Percentiles rank a stretch among this genome's conserved stretches.
These are phyloP conservation scores for Notechis scutatus DNA, from an alignment of 2,113 vertebrate genomes.

Conservation along the genomic window DNA sequence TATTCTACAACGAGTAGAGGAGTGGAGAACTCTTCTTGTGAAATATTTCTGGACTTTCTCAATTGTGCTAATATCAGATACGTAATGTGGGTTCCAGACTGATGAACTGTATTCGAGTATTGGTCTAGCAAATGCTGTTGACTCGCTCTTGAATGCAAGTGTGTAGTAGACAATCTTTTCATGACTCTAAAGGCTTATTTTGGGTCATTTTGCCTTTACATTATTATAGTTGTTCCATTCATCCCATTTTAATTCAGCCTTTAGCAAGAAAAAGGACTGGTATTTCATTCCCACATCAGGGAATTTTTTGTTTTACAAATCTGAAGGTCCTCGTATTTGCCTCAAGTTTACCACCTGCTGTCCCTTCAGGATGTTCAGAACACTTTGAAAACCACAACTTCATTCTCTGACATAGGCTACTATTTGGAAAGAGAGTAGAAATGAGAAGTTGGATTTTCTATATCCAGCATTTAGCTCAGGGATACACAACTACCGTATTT, in stretches of 20 bases:
- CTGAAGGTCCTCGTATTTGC: neutral
- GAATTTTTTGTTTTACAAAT: neutral
- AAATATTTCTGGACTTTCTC: too few species aligned
- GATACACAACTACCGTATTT: neutral
- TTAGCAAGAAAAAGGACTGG: neutral
- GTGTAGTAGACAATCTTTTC: neutral
- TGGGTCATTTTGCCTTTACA: neutral
- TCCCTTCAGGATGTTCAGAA: neutral
- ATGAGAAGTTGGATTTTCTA: neutral
- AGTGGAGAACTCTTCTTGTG: too few species aligned
- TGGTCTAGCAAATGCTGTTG: too few species aligned
- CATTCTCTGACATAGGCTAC: neutral
- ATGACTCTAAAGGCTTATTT: neutral
- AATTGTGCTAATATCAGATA: too few species aligned
- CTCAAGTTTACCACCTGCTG: neutral
- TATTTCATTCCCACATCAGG: neutral
- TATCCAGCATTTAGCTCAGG: neutral
- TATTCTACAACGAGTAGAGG: too few species aligned
- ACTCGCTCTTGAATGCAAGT: neutral
- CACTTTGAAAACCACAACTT: neutral
- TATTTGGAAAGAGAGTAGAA: neutral
- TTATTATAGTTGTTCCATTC: neutral
- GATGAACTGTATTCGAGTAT: too few species aligned
- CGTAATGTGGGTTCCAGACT: too few species aligned
- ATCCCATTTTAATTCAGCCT: neutral